Evolutionary conservation across 2,888 invertebrate species (phyloP).

Genomic region (Linnaemya vulpina): DNA sequence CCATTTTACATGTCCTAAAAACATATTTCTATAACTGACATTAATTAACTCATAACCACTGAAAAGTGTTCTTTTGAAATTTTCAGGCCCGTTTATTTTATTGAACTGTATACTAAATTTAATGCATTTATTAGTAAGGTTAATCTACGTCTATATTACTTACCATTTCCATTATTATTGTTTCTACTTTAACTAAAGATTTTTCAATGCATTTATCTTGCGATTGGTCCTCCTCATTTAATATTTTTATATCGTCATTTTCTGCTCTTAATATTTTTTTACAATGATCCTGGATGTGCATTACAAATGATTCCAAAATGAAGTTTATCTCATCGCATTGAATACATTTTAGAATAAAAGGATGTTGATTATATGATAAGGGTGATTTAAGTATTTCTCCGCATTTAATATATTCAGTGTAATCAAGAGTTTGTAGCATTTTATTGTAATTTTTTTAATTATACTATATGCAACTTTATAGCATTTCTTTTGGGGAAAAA

Average conservation of each 20-base stretch:
- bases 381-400: slow-evolving; percentile 64
- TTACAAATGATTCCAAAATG: slow-evolving; percentile 56
- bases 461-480: background rate
- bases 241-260: background rate
- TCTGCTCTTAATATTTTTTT: background rate
- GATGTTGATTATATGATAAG: slow-evolving; percentile 34
- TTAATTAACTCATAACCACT: too few species aligned
- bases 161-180: slow-evolving; percentile 41
- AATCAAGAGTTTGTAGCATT: slow-evolving; percentile 47
- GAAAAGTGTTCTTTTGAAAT: too few species aligned
- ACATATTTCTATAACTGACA: too few species aligned
- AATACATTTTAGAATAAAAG: slow-evolving; percentile 60
- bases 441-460: slow-evolving; percentile 22
- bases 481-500: slow-evolving; percentile 1
- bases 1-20: too few species aligned
- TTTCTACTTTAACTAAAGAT: slow-evolving; percentile 38
- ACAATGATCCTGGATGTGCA: slow-evolving; percentile 52
- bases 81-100: too few species aligned
- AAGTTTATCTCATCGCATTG: slow-evolving; percentile 58
- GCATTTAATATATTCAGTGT: slow-evolving; percentile 58
- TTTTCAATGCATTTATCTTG: slow-evolving; percentile 33
- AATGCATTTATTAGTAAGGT: too few species aligned
- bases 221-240: background rate
- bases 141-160: background rate
- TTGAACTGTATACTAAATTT: too few species aligned